Base-by-base conservation (phyloP, 2,797 vertebrate genomes). In the Sebastes hubbsi region DNA sequence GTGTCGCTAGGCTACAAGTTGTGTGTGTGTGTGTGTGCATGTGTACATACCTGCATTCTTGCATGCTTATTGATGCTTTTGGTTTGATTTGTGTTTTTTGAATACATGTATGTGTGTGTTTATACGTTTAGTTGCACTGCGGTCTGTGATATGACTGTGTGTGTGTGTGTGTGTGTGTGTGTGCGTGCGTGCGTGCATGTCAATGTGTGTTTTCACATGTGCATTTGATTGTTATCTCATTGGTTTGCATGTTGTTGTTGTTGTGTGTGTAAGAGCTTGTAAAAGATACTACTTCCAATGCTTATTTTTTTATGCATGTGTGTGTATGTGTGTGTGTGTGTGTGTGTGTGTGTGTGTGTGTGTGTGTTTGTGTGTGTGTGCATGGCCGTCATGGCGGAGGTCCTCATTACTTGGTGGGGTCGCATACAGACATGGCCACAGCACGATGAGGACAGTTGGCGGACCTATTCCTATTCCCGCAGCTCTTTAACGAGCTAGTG, bases 401-500 rank as follows among this genome's bases (percentile, higher is more conserved):
- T 93, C 87, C 94, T 95, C 92, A 95, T 95, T 95, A 95, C 88
- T 92, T 77, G 89, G 83, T 82, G 77, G 85, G 93, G 93, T 94
- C 88, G 80, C 86, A 73, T 80, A 74, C 89, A 94, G 90, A 94
- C 92, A 93, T 88, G 90, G 92, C 89, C 90, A 87, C 87, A 77
- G 92, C 77, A 61, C 88, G 78, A 91, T 88, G 92, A 89, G 93
- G 93, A 95, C 93, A 95, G 93, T 94, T 94, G 93, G 94, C 91
- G 86, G 87, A 91, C 93, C 92, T 88, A 83, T 92, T 90, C 90
- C 90, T 91, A 88, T 92, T 93, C 89, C 90, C 85, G 87, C 85
- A 84, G 93, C 92, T 95, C 92, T 92, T 94, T 96, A 96, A 96
- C 92, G 92, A 95, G 94, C 94, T 91, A 80, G 92, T 92, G 92